Evolutionary conservation across 2,888 invertebrate genomes (phyloP).

Genomic region (Campaea margaritaria): DNA sequence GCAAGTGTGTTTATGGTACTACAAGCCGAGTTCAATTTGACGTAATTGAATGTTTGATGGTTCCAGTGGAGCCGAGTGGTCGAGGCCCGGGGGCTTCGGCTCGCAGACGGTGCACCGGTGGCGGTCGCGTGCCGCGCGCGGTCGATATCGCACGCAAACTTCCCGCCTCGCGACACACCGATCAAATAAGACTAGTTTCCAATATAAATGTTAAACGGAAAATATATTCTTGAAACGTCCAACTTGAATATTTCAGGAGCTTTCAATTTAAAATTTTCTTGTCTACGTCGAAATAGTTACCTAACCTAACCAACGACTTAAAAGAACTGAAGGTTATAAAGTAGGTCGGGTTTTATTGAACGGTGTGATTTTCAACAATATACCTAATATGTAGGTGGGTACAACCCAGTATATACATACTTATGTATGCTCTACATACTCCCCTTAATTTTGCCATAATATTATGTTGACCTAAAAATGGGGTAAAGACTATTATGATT

Average conservation of each 20-base stretch:
- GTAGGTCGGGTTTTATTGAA: slow-evolving; percentile 30
- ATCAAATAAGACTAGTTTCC: slow-evolving; percentile 46
- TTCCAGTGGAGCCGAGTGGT: slow-evolving; percentile 23
- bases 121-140: slow-evolving; percentile 77
- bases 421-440: too few species aligned
- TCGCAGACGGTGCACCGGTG: slow-evolving; percentile 67
- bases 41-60: slow-evolving; percentile 48
- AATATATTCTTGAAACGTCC: background rate
- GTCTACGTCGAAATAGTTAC: slow-evolving; percentile 20
- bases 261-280: slow-evolving; percentile 5
- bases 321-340: slow-evolving; percentile 26
- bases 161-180: slow-evolving; percentile 67
- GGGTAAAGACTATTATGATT: background rate
- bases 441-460: too few species aligned
- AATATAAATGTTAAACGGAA: slow-evolving; percentile 1
- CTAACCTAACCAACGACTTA: slow-evolving; percentile 21
- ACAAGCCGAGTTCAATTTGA: slow-evolving; percentile 36
- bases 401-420: too few species aligned
- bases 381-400: background rate
- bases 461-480: too few species aligned
- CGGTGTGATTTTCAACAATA: background rate
- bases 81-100: slow-evolving; percentile 28
- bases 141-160: slow-evolving; percentile 80
- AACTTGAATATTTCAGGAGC: slow-evolving; percentile 6
- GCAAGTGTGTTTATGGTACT: slow-evolving; percentile 32